Conservation (phyloP, 2,113 vertebrate species). For the Mobula birostris region DNA sequence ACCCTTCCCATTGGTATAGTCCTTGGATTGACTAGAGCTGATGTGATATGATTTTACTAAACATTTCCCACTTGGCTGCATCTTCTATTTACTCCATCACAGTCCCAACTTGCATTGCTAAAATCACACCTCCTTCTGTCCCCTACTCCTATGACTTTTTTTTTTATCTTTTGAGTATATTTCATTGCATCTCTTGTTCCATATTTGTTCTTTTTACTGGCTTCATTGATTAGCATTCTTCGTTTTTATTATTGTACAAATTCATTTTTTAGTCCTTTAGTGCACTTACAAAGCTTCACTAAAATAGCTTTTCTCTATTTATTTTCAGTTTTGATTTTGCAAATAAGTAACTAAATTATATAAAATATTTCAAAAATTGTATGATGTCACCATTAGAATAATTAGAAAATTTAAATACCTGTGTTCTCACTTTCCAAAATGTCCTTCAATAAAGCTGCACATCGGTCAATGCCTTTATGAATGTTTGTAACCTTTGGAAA, state of each 20-base stretch:
- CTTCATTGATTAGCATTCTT: not conserved
- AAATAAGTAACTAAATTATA: not conserved
- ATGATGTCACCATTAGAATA: not conserved
- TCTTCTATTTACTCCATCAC: too few species aligned
- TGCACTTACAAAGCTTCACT: not conserved
- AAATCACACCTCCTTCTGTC: too few species aligned
- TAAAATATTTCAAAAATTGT: not conserved
- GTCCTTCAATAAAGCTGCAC: constrained; percentile 70
- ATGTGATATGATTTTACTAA: too few species aligned
- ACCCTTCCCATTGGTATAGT: too few species aligned
- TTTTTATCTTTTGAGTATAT: too few species aligned
- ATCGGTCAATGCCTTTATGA: constrained; percentile 69
- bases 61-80: too few species aligned
- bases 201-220: not conserved
- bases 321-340: not conserved
- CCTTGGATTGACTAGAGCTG: too few species aligned
- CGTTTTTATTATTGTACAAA: not conserved
- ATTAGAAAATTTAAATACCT: constrained; percentile 50
- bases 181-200: too few species aligned
- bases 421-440: constrained; percentile 66
- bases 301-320: not conserved
- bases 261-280: not conserved
- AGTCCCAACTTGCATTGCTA: too few species aligned
- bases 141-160: too few species aligned
- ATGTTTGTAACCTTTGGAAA: constrained; percentile 58